Percentiles rank a stretch among this genome's conserved stretches.
Conservation (phyloP, 2,888 invertebrate genomes). For the Fabriciana adippe region DNA sequence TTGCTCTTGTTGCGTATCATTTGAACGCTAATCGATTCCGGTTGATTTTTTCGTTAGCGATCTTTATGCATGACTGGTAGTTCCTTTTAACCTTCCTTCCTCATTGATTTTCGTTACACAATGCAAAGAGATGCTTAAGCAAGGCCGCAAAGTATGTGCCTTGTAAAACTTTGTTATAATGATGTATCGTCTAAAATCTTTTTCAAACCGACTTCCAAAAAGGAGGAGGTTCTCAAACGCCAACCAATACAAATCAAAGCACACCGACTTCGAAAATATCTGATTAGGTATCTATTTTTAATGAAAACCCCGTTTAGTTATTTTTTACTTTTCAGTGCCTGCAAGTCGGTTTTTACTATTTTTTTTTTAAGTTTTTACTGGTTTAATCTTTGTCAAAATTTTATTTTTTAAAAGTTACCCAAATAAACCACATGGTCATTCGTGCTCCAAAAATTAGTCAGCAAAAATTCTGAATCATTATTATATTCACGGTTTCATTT, state of each 20-base stretch:
- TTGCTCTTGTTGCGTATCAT: slow-evolving; percentile 61
- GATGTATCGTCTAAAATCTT: not conserved
- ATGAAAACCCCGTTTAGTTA: no score
- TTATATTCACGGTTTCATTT: slow-evolving; percentile 15
- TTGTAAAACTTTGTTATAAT: slow-evolving; percentile 9
- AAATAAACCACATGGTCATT: not conserved
- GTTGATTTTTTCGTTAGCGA: slow-evolving; percentile 54
- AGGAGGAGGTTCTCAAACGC: no score
- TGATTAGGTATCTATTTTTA: no score
- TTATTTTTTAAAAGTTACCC: not conserved
- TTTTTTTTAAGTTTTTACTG: not conserved
- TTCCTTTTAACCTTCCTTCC: slow-evolving; percentile 69
- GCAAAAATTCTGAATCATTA: slow-evolving; percentile 23
- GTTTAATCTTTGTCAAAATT: not conserved
- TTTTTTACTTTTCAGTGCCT: no score
- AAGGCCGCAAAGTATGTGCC: slow-evolving; percentile 46
- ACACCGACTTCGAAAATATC: no score
- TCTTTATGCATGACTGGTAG: slow-evolving; percentile 62
- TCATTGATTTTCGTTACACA: slow-evolving; percentile 54
- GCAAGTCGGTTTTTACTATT: no score
- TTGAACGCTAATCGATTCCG: slow-evolving; percentile 60
- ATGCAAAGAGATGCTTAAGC: slow-evolving; percentile 48
- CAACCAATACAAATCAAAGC: no score
- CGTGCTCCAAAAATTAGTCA: slow-evolving; percentile 10
- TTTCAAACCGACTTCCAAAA: not conserved